Conservation (phyloP, 1,140 invertebrate genomes). For the Diplogasteroides magnus region DNA sequence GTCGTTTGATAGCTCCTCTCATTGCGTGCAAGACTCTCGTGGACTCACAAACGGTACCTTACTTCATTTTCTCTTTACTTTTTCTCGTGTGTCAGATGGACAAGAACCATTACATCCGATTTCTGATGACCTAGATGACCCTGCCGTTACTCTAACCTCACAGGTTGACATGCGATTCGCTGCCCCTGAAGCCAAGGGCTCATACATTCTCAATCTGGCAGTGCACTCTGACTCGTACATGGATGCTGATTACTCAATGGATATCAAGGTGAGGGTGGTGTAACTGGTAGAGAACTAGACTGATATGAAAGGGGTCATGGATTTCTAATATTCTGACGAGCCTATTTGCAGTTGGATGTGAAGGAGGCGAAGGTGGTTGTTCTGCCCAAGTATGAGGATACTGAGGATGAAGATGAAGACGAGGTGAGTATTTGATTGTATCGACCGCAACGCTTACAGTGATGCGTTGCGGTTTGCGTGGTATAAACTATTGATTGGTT, state of each 20-base stretch:
- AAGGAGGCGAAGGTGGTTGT: conserved; percentile 35
- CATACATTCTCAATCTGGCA: conserved; percentile 88
- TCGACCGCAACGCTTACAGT: too few species aligned
- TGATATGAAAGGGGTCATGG: neutral
- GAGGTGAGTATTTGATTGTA: too few species aligned
- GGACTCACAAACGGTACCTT: conserved; percentile 58
- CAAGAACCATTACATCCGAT: too few species aligned
- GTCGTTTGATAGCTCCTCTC: conserved; percentile 74
- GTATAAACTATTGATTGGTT: too few species aligned
- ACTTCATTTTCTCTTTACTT: too few species aligned
- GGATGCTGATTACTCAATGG: conserved; percentile 58
- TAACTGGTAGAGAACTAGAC: neutral
- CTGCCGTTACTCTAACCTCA: too few species aligned
- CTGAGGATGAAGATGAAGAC: conserved; percentile 35
- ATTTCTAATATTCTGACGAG: neutral
- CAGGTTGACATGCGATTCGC: conserved; percentile 90
- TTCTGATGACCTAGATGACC: too few species aligned
- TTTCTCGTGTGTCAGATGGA: too few species aligned
- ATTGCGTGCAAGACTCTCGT: conserved; percentile 71
- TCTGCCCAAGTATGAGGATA: conserved; percentile 34
- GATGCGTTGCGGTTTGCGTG: too few species aligned
- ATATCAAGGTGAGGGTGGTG: conserved; percentile 43
- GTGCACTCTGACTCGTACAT: conserved; percentile 87
- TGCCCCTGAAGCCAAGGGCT: conserved; percentile 81
- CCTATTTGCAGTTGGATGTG: conserved; percentile 28